Base-by-base conservation (phyloP, 2,888 invertebrate species). In the Busseola fusca region DNA sequence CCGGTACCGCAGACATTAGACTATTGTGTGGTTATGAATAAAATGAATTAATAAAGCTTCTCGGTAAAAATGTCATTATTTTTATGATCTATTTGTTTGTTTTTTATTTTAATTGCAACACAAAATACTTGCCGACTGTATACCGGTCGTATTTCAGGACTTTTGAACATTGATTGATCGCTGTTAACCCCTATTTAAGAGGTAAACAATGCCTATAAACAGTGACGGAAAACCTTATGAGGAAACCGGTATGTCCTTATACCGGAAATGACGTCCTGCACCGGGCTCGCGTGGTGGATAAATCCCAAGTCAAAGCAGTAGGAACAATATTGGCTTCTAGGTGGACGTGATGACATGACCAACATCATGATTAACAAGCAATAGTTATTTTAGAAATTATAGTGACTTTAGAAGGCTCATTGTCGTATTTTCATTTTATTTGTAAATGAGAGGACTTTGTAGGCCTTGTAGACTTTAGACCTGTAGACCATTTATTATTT, bases 21-120 rank as follows among this genome's bases (percentile, higher is more conserved):
- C 52, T 71, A 74, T 64, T 76, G 63, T 69, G 21, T 48, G n/a
- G 48, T 40, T 80, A 56, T 45, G 64, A 50, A 72, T 69, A 64
- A 34, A 48, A 25, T 59, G 16, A 50, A 69, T 64, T 73, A n/a
- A n/a, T 27, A 40, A 30, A 25, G n/a, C 25, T 70, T 70, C 77
- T 76, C 37, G 14, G 25, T 68, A 56, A 50, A 48, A 58, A 37
- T 52, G 34, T 48, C 66, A 30, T 74, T 45, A 50, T 56, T 66
- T 10, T 1, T 34, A 18, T 27, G 30, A 37, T 64, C 45, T 18
- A 14, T 27, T 16, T 52, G 10, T 16, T 42, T 65, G 6, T 66
- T 0, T 40, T 37, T 50, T 30, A 70, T 5, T 30, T 50, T 58
- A 40, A 57, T 6, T 25, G 37, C n/a, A 37, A 58, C n/a, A 21